Conservation (phyloP, 2,113 vertebrate species). For the Galemys pyrenaicus region DNA sequence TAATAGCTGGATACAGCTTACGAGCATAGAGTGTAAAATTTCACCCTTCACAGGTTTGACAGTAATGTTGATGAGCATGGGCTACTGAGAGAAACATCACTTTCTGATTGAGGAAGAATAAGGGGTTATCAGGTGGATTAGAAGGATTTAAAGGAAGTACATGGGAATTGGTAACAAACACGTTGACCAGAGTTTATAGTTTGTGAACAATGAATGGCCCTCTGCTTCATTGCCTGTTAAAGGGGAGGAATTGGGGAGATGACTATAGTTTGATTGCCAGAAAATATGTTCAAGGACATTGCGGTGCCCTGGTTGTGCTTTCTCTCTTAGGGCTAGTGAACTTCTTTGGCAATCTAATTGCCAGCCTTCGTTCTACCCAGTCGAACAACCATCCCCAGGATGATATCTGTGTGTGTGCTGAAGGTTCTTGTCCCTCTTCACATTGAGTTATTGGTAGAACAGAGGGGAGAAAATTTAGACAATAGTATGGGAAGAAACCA, state of each 20-base stretch:
- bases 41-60: background rate
- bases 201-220: background rate
- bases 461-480: background rate
- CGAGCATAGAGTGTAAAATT: background rate
- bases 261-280: background rate
- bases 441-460: background rate
- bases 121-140: background rate
- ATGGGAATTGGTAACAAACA: background rate
- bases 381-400: background rate
- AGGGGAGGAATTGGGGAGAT: background rate
- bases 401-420: background rate
- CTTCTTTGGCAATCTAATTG: background rate
- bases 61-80: background rate
- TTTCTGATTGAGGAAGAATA: background rate
- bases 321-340: background rate
- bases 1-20: background rate
- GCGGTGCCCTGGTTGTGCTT: background rate
- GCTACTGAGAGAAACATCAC: background rate
- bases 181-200: background rate
- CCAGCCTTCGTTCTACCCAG: background rate
- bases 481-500: background rate
- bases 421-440: background rate
- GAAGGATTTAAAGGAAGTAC: background rate
- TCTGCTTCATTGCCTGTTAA: background rate
- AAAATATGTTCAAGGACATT: background rate